A percentile compares a stretch with the other conserved stretches of the same genome.
Conservation (phyloP, 2,888 invertebrate species). For the Drosophila anceps region DNA sequence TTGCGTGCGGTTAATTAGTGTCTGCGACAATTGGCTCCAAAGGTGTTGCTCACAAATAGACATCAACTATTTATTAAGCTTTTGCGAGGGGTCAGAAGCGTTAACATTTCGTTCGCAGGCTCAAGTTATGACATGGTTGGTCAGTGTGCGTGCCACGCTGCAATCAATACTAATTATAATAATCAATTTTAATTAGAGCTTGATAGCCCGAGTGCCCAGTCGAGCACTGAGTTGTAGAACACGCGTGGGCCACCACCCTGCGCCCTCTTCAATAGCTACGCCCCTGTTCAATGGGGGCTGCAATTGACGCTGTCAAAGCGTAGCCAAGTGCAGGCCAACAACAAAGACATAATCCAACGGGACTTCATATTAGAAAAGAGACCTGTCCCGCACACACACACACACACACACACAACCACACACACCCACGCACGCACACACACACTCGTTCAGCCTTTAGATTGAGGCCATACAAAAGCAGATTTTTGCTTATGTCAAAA, state of each 20-base stretch:
- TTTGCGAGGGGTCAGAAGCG: slow-evolving; percentile 32
- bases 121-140: slow-evolving; percentile 56
- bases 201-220: slow-evolving; percentile 36
- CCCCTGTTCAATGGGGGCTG: slow-evolving; percentile 46
- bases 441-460: slow-evolving; percentile 21
- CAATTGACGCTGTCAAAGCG: slow-evolving; percentile 76
- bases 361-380: slow-evolving; percentile 53
- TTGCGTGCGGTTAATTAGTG: slow-evolving; percentile 78
- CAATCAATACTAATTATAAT: slow-evolving; percentile 79
- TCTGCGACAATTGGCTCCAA: slow-evolving; percentile 49
- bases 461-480: slow-evolving; percentile 56
- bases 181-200: slow-evolving; percentile 80
- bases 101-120: slow-evolving; percentile 45
- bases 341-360: slow-evolving; percentile 68
- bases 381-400: slow-evolving; percentile 40
- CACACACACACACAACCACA: slow-evolving; percentile 13
- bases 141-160: slow-evolving; percentile 60
- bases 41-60: slow-evolving; percentile 75
- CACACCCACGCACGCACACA: slow-evolving; percentile 10
- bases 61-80: slow-evolving; percentile 63
- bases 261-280: background rate
- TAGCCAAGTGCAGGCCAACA: slow-evolving; percentile 53
- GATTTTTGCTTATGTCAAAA: slow-evolving; percentile 81
- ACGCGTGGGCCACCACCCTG: background rate
- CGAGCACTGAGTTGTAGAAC: background rate